These are phyloP conservation scores for Turnix velox DNA, from an alignment of 2,113 vertebrate species.

Conservation along the genomic window DNA sequence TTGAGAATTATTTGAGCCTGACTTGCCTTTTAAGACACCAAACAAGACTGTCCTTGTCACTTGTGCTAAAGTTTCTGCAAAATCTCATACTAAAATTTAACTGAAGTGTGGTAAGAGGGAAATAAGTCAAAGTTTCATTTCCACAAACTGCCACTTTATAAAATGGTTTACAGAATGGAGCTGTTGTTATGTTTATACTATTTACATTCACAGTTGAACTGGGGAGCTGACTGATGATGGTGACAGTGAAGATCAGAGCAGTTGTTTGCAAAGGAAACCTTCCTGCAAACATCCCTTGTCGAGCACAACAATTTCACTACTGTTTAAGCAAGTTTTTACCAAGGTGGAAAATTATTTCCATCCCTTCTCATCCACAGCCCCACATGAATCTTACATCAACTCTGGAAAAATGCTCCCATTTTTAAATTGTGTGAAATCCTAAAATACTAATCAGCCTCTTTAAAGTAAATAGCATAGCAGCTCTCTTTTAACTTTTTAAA, in stretches of 20 bases:
- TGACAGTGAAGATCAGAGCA: not conserved
- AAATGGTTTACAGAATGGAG: not conserved
- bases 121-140: not conserved
- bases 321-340: not conserved
- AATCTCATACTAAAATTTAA: not conserved
- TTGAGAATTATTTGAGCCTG: not conserved
- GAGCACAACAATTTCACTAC: not conserved
- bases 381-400: not conserved
- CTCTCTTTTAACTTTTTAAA: not conserved
- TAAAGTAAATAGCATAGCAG: not conserved
- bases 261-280: not conserved
- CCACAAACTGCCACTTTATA: not conserved
- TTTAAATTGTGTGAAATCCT: not conserved
- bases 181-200: not conserved
- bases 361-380: not conserved
- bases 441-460: not conserved
- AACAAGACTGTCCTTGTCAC: not conserved
- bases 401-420: not conserved
- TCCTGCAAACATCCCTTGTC: not conserved
- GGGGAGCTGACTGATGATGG: fast-evolving
- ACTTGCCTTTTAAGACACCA: not conserved
- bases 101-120: not conserved
- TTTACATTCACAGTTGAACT: not conserved
- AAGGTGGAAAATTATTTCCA: not conserved
- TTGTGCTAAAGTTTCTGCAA: not conserved